Evolutionary conservation across 2,113 vertebrate genomes (phyloP).

Genomic region (Epinephelus cyanopodus): DNA sequence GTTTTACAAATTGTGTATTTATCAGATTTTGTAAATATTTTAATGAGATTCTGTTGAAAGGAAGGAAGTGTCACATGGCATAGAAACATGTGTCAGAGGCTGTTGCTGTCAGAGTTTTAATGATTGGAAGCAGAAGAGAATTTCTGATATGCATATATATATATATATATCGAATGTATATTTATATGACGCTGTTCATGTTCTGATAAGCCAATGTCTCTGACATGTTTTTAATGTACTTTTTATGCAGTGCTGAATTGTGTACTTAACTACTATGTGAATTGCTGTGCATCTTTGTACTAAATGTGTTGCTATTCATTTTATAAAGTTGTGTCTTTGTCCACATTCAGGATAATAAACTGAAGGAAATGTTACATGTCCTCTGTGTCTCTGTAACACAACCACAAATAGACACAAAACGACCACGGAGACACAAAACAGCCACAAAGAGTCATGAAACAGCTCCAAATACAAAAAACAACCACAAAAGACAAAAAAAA

Average conservation of each 20-base stretch:
- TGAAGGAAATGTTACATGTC: constrained; percentile 35
- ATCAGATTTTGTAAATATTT: constrained; percentile 72
- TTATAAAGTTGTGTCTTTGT: constrained; percentile 88
- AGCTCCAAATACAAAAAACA: no score
- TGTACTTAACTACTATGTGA: constrained; percentile 78
- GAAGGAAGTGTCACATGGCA: constrained; percentile 23
- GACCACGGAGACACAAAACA: no score
- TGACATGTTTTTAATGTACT: constrained; percentile 77
- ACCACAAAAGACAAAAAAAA: no score
- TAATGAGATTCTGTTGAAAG: constrained; percentile 41
- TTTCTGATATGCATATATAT: constrained; percentile 68
- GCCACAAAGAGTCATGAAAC: no score
- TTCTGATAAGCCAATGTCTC: constrained; percentile 73
- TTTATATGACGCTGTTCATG: constrained; percentile 90
- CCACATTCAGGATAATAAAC: constrained; percentile 90
- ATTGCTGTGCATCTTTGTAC: constrained; percentile 77
- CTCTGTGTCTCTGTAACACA: constrained; percentile 13
- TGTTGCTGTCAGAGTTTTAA: constrained; percentile 23
- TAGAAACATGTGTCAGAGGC: constrained; percentile 47
- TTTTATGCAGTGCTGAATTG: constrained; percentile 82
- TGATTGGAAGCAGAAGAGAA: constrained; percentile 48
- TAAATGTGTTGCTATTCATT: constrained; percentile 81
- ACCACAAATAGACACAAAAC: neutral
- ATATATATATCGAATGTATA: constrained; percentile 89
- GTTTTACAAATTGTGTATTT: constrained; percentile 54